Conservation (phyloP, 2,797 vertebrate species). For the Toxotes lorentzi region DNA sequence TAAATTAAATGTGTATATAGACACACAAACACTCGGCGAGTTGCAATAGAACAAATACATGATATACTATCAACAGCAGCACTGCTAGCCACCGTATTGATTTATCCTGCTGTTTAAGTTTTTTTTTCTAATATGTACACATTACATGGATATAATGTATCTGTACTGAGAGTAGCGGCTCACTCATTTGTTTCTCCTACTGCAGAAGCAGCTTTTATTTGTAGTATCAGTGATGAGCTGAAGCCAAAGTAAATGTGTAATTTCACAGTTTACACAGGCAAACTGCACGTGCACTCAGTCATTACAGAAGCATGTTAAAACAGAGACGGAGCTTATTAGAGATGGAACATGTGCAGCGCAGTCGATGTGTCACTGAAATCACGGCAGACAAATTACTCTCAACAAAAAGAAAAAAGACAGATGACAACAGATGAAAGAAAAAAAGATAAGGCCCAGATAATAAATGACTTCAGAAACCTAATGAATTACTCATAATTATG, state of each 20-base stretch:
- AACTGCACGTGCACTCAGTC: slow-evolving; percentile 22
- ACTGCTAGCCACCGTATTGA: slow-evolving; percentile 43
- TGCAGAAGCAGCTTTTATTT: slow-evolving; percentile 42
- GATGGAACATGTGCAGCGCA: slow-evolving; percentile 19
- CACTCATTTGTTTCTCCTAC: slow-evolving; percentile 28
- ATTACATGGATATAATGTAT: slow-evolving; percentile 42
- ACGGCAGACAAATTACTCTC: slow-evolving; percentile 17
- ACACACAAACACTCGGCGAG: slow-evolving; percentile 17
- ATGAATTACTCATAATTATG: slow-evolving; percentile 69
- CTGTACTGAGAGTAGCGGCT: slow-evolving; percentile 11
- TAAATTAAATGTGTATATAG: slow-evolving; percentile 41
- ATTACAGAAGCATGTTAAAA: slow-evolving; percentile 11
- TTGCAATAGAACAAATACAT: slow-evolving; percentile 6
- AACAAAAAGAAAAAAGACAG: slow-evolving; percentile 4
- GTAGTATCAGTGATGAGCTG: slow-evolving; percentile 13
- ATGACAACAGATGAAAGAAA: slow-evolving; percentile 26
- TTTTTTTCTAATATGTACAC: slow-evolving; percentile 33
- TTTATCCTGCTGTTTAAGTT: slow-evolving; percentile 39
- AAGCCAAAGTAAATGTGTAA: slow-evolving; percentile 42
- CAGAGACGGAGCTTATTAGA: slow-evolving; percentile 18
- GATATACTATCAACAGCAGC: slow-evolving; percentile 12
- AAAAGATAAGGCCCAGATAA: slow-evolving; percentile 35
- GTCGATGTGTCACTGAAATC: slow-evolving; percentile 6
- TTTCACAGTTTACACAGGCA: slow-evolving; percentile 42
- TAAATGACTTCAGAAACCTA: slow-evolving; percentile 47